A percentile compares a stretch with the other conserved stretches of the same genome.
Evolutionary conservation across 2,888 invertebrate genomes (phyloP).

Genomic region (Lochmaea crataegi): DNA sequence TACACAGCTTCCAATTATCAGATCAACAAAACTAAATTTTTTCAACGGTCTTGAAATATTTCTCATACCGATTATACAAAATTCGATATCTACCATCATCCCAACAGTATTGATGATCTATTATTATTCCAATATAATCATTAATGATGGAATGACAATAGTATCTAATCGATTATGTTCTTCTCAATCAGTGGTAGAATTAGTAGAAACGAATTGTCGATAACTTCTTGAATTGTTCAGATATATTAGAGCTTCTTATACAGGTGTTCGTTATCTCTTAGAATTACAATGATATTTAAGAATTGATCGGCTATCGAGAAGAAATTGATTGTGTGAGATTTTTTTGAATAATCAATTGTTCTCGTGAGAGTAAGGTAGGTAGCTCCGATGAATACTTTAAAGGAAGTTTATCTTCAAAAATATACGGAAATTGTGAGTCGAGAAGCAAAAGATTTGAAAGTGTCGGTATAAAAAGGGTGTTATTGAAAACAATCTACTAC

Average conservation of each 20-base stretch:
- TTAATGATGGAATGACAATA: constrained; percentile 50
- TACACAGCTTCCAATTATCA: not conserved
- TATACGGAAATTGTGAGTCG: not conserved
- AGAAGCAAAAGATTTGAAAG: no score
- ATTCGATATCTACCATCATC: not conserved
- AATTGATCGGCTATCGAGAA: constrained; percentile 30
- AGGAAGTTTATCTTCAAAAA: not conserved
- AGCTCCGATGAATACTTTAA: not conserved
- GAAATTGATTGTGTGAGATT: constrained; percentile 28
- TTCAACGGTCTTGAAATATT: constrained; percentile 1
- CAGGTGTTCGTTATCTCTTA: constrained; percentile 32
- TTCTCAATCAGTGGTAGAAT: constrained; percentile 36
- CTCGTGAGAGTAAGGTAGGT: not conserved
- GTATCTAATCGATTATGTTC: constrained; percentile 50
- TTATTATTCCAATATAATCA: constrained; percentile 34
- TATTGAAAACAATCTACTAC: no score
- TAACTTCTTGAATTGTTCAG: constrained; percentile 39
- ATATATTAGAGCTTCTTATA: constrained; percentile 39
- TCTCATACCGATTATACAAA: constrained; percentile 3
- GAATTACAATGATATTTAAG: constrained; percentile 27
- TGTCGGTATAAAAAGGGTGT: no score
- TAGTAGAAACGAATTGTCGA: constrained; percentile 39
- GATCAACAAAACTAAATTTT: not conserved
- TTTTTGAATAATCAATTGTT: constrained; percentile 13
- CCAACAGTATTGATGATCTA: constrained; percentile 29